A percentile compares a stretch with the other conserved stretches of the same genome.
phyloP scores from a whole-genome alignment of 2,797 vertebrate species.

The Oreortyx pictus region DNA sequence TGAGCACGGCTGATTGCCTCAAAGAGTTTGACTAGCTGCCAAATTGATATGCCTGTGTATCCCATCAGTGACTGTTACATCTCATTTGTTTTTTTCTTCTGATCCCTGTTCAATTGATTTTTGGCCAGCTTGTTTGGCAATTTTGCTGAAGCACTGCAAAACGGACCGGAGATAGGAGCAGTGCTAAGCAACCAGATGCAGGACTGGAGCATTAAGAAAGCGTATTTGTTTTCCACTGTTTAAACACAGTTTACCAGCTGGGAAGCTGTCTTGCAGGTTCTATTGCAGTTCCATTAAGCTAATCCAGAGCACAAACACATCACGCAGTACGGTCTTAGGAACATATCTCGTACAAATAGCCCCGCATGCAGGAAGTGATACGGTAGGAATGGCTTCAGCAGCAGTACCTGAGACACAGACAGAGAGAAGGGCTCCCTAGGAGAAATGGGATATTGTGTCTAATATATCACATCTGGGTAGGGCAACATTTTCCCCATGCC shows the following conservation, averaged over 20 bases:
- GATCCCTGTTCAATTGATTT: slow-evolving; percentile 43
- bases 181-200: slow-evolving; percentile 53
- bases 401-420: neutral
- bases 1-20: neutral
- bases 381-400: neutral
- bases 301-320: slow-evolving; percentile 45
- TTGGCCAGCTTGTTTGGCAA: slow-evolving; percentile 34
- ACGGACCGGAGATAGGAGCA: neutral
- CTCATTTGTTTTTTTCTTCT: neutral
- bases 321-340: neutral
- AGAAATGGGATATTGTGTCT: neutral
- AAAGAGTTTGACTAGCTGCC: slow-evolving; percentile 43
- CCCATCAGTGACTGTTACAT: neutral
- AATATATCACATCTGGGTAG: neutral
- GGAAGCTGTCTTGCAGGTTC: slow-evolving; percentile 15
- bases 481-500: neutral
- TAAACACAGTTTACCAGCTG: slow-evolving; percentile 42
- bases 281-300: slow-evolving; percentile 45
- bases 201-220: slow-evolving; percentile 10
- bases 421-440: neutral
- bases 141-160: slow-evolving; percentile 4
- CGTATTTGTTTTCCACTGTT: slow-evolving; percentile 51
- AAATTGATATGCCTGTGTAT: slow-evolving; percentile 32
- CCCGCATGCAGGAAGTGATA: slow-evolving; percentile 38
- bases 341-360: neutral